These are phyloP conservation scores for Clusia tigrina DNA, from an alignment of 2,888 invertebrate genomes.

Conservation along the genomic window DNA sequence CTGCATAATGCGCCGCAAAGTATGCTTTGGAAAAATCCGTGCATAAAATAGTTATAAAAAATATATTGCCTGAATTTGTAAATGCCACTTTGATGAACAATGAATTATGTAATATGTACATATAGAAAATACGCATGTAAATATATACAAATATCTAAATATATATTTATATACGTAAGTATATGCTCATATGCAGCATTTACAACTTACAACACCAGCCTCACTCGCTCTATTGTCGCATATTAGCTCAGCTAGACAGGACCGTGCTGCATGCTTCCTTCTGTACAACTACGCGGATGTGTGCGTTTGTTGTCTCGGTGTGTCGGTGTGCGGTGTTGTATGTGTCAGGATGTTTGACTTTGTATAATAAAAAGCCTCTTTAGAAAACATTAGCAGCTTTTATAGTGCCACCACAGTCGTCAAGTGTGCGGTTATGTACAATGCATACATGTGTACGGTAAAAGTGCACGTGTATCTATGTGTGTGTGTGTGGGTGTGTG, in stretches of 20 bases:
- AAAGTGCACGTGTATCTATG: conserved; percentile 3
- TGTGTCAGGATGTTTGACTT: conserved; percentile 52
- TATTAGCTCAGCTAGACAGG: conserved; percentile 19
- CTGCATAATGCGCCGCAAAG: neutral
- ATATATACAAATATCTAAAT: neutral
- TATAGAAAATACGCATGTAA: neutral
- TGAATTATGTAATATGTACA: conserved; percentile 18
- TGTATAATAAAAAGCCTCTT: conserved; percentile 55
- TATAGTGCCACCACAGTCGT: conserved; percentile 43
- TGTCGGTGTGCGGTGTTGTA: too few relatives aligned
- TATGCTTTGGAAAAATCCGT: neutral
- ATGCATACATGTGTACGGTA: conserved; percentile 7
- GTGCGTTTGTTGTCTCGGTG: conserved; percentile 34
- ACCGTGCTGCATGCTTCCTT: neutral
- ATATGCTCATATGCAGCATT: neutral
- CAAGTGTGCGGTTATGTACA: too few relatives aligned
- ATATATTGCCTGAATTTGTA: conserved; percentile 15
- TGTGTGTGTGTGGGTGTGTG: conserved; percentile 7
- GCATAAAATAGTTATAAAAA: conserved; percentile 2
- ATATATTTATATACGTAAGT: neutral
- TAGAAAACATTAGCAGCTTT: conserved; percentile 58
- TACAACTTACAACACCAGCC: conserved; percentile 23
- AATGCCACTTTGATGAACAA: conserved; percentile 25
- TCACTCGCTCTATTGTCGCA: conserved; percentile 43
- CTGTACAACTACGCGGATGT: conserved; percentile 7